Conservation (phyloP, 2,797 vertebrate genomes). For the Myripristis murdjan region DNA sequence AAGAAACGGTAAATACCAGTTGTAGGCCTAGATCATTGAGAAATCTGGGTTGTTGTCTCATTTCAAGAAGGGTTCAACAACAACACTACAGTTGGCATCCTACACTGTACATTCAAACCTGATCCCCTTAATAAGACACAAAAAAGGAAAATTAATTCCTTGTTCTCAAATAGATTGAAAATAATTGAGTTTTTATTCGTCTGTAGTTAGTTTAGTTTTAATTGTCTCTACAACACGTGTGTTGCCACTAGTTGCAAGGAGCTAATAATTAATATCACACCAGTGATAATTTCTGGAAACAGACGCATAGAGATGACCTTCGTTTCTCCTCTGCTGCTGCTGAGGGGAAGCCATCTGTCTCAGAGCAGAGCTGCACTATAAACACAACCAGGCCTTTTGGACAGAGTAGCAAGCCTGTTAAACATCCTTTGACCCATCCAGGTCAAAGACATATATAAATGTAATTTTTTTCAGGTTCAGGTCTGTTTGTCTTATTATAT, state of each 20-base stretch:
- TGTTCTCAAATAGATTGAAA: background rate
- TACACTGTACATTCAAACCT: background rate
- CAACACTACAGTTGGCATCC: constrained; percentile 2
- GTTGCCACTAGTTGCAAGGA: constrained; percentile 4
- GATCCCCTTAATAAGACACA: background rate
- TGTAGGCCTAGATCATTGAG: constrained; percentile 3
- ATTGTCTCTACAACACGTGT: background rate
- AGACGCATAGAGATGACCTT: constrained; percentile 61
- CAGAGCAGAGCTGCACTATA: constrained; percentile 46
- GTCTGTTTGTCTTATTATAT: constrained; percentile 10
- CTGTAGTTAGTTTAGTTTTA: constrained; percentile 4
- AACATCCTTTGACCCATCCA: constrained; percentile 39
- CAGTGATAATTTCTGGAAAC: constrained; percentile 33
- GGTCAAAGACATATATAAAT: constrained; percentile 3
- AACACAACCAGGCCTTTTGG: constrained; percentile 51
- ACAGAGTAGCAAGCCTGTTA: constrained; percentile 36
- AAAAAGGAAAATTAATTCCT: constrained; percentile 2
- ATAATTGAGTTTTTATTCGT: background rate
- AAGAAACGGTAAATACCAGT: constrained; percentile 2
- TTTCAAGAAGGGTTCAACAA: background rate
- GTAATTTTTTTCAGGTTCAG: constrained; percentile 33
- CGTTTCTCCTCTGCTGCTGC: constrained; percentile 62
- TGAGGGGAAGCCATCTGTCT: constrained; percentile 66
- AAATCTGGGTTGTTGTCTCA: background rate
- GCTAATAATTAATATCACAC: constrained; percentile 27